phyloP scores from a whole-genome alignment of 2,113 vertebrate genomes.

The Nyctereutes procyonoides region DNA sequence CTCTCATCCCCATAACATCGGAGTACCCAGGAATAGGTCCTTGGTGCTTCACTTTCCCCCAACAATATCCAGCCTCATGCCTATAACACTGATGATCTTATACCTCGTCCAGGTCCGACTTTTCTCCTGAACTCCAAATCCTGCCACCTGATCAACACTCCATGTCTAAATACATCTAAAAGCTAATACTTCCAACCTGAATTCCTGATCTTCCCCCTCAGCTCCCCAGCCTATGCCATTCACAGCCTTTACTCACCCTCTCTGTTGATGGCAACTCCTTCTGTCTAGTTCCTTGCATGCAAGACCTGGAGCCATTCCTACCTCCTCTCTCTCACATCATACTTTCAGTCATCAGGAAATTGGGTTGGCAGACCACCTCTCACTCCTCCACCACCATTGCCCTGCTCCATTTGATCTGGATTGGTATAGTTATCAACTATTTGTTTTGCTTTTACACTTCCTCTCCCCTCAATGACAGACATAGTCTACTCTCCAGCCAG shows the following conservation, averaged over 20 bases:
- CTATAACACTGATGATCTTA: background rate
- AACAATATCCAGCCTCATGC: rapidly evolving
- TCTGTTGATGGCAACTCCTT: rapidly evolving
- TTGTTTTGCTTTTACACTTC: background rate
- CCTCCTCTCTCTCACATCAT: background rate
- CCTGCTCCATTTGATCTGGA: background rate
- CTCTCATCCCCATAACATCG: background rate
- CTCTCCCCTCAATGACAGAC: background rate
- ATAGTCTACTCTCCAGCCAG: background rate
- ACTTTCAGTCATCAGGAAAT: background rate
- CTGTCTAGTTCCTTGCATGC: background rate
- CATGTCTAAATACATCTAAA: background rate
- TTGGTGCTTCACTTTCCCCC: background rate
- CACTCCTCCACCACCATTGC: background rate
- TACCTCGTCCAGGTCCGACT: background rate
- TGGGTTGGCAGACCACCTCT: background rate
- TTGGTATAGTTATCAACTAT: background rate
- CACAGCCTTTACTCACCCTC: too few relatives aligned
- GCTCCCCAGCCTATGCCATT: background rate
- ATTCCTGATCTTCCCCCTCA: background rate
- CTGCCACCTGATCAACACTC: background rate
- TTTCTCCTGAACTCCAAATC: background rate
- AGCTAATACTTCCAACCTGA: background rate
- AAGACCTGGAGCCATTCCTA: background rate
- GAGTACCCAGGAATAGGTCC: rapidly evolving